Base-by-base conservation (phyloP, 1,140 invertebrate species). In the Heliconius hewitsoni region DNA sequence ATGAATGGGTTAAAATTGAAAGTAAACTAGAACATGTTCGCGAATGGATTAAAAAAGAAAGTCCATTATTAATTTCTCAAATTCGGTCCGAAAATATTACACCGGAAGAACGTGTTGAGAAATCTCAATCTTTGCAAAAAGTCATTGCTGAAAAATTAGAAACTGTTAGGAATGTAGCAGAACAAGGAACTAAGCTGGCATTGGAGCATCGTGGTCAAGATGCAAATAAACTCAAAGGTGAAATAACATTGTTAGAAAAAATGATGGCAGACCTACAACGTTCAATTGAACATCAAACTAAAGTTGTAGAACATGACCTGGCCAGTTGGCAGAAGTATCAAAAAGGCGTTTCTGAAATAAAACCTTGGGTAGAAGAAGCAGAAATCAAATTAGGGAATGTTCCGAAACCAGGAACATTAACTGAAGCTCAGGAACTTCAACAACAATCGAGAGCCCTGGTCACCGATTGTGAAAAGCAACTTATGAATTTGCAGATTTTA, bases 301-400 rank as follows among this genome's bases (percentile, higher is more conserved):
- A 96, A 85, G 95, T 96, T 2, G 96, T 98, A 3, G 95, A 96
- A 78, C 95, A 97, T 87, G 98, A 98, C 90, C 95, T 98, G 37
- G 95, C 96, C 34, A 97, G 97, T 71, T 99, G 98, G 97, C 96
- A 98, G 86, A 96, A 97, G 85, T 99, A 98, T 91, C 97, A 98
- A 94, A 95, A 96, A 60, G 96, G 96, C 82, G 95, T 98, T 39
- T 95, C 97, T 76, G 96, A 98, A 91, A 95, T 99, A 39, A 97
- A 97, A 90, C 98, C 98, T 3, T 98, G 98, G 97, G 96, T 99
- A 77, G 97, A 98, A 87, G 95, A 98, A 88, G 97, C 97, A 34
- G 98, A 99, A 95, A 94, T 96, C 16, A 97, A 97, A 91, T 95
- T 97, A 46, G 96, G 96, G 76, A 96, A 96, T 81, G 91, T 97